Evolutionary conservation across 2,113 vertebrate species (phyloP), one percentile per base, ranked within the genome.

Genomic region (Tricholaema leucomelas): DNA sequence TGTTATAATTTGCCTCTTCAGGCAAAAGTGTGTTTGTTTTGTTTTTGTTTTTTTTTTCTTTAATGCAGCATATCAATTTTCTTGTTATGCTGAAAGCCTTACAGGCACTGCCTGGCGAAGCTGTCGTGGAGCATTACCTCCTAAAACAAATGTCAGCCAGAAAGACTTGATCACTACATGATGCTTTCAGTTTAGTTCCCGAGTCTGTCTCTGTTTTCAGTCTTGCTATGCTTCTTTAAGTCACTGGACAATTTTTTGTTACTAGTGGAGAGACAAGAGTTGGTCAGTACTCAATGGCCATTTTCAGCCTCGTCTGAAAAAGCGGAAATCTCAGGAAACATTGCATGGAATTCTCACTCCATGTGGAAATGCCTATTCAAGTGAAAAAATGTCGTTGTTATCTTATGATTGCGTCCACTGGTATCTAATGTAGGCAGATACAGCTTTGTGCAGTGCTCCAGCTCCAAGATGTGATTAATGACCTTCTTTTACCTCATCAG

Each of bases 331-430:
- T 50, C 48, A 24, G 48, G 48, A 50, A 12, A 24, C 8, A n/a
- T 31, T 15, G 2, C 6, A 1, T 64, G 27, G 19, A 52, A 0
- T 50, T 73, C 33, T 42, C 58, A 61, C 1, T 87, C 33, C 2
- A 0, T 7, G 21, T 67, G 33, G 33, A 82, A 85, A 36, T 74
- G 31, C 12, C 60, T 82, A 8, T 30, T 28, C 10, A 35, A 9
- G 1, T 25, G 31, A 63, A 36, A 83, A 89, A 80, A 70, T 55
- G 14, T 15, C 18, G 76, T 73, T 63, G 14, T 54, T 70, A 48
- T 19, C 4, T 59, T 0, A 0, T 5, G 13, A n/a, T 44, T 63
- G 21, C 19, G 35, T 70, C 44, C 19, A 3, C 12, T 16, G 12
- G 38, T 13, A 28, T 83, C 33, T 81, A 44, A 58, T 54, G 52